These are phyloP conservation scores for Ectemnius continuus DNA, from an alignment of 2,888 invertebrate species.

Conservation along the genomic window DNA sequence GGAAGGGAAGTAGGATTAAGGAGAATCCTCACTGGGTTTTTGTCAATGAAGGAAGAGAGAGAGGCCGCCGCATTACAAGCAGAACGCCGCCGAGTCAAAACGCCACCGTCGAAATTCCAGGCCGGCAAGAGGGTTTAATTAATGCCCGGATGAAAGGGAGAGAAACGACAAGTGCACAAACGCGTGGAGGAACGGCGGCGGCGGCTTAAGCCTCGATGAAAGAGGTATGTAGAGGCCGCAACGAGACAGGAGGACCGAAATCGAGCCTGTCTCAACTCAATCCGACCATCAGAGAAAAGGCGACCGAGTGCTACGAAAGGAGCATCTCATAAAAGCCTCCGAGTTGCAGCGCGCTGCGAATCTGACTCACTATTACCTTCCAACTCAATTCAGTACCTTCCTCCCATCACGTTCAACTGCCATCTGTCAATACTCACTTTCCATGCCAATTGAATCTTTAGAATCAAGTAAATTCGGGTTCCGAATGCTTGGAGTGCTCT, in stretches of 20 bases:
- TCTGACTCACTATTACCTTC: neutral
- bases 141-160: conserved; percentile 1
- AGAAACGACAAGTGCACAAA: neutral
- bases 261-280: neutral
- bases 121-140: neutral
- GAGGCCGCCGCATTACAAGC: too few species aligned
- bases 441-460: too few species aligned
- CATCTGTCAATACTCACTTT: too few species aligned
- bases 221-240: neutral
- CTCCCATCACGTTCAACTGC: too few species aligned
- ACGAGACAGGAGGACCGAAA: neutral
- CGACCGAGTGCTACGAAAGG: neutral
- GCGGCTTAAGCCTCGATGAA: neutral
- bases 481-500: too few species aligned
- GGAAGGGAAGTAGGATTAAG: neutral
- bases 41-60: neutral
- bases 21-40: neutral
- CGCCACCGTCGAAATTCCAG: neutral
- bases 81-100: neutral
- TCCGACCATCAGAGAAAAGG: neutral
- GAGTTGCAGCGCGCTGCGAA: too few species aligned
- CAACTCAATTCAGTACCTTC: neutral
- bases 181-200: neutral
- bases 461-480: too few species aligned
- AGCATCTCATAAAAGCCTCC: neutral